Evolutionary conservation across 2,888 invertebrate genomes (phyloP).

Genomic region (Pristionchus japonicus): DNA sequence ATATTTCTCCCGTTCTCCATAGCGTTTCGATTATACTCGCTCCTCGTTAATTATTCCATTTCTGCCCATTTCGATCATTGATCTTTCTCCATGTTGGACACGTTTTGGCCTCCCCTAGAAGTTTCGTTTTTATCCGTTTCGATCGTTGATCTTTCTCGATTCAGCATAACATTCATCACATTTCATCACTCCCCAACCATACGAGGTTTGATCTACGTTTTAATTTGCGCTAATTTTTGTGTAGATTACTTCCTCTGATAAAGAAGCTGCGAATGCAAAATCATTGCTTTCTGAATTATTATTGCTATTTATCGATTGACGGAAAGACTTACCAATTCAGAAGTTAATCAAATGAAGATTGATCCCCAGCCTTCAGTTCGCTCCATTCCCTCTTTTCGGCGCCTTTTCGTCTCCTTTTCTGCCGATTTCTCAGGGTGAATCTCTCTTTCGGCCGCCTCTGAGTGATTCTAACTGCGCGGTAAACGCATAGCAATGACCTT

Average conservation of each 20-base stretch:
- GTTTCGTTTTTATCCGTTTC: not conserved
- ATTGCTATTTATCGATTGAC: not conserved
- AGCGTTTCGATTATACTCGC: not conserved
- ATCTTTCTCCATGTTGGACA: not conserved
- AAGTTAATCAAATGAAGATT: not conserved
- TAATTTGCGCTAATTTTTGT: conserved; percentile 25
- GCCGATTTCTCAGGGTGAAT: not conserved
- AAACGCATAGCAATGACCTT: not conserved
- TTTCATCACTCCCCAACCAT: not conserved
- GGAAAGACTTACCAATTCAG: not conserved
- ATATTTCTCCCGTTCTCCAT: not conserved
- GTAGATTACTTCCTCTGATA: not conserved
- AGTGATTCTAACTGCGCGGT: conserved; percentile 39
- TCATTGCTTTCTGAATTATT: no score
- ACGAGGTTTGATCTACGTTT: conserved; percentile 7
- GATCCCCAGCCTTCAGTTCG: not conserved
- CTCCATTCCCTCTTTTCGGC: not conserved
- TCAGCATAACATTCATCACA: not conserved
- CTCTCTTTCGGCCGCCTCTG: conserved; percentile 32
- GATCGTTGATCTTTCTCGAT: conserved; percentile 24
- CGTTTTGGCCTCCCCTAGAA: not conserved
- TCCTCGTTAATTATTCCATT: no score
- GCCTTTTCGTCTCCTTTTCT: conserved; percentile 12
- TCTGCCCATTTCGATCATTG: no score
- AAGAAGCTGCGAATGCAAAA: not conserved